Percentiles rank a stretch among this genome's conserved stretches.
Evolutionary conservation across 2,113 vertebrate species (phyloP).

Genomic region (Azemiops feae): DNA sequence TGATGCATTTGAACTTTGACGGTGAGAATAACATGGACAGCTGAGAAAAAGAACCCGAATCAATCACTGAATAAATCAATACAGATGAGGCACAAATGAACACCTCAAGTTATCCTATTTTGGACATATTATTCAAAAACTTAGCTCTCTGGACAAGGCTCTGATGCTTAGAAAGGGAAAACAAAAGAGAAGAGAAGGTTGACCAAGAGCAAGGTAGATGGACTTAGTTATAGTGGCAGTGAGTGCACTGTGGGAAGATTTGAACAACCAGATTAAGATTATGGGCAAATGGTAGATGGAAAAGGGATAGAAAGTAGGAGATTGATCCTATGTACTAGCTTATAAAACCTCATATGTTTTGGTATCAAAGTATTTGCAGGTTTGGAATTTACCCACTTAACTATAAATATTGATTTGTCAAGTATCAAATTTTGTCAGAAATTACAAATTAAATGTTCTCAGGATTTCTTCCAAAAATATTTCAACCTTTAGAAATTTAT

Average conservation of each 20-base stretch:
- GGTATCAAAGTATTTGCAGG: neutral
- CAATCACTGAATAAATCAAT: neutral
- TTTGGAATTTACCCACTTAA: neutral
- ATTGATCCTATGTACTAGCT: neutral
- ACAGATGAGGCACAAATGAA: neutral
- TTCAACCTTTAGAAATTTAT: neutral
- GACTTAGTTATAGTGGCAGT: neutral
- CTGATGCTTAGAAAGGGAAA: neutral
- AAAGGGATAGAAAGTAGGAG: neutral
- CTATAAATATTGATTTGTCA: neutral
- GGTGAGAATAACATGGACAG: neutral
- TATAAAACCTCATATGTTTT: neutral
- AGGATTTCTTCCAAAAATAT: neutral
- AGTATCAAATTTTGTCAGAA: neutral
- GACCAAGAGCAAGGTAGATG: neutral
- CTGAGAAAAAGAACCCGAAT: neutral
- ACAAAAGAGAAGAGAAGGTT: neutral
- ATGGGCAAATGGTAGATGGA: neutral
- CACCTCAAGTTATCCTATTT: neutral
- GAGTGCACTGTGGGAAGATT: neutral
- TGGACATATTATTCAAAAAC: neutral
- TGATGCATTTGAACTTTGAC: neutral
- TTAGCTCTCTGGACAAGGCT: neutral
- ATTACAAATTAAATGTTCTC: neutral
- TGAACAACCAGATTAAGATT: neutral